Conservation (phyloP, 37 sponge, comb jelly and placozoan species). For the Hexactinellida sp. region DNA sequence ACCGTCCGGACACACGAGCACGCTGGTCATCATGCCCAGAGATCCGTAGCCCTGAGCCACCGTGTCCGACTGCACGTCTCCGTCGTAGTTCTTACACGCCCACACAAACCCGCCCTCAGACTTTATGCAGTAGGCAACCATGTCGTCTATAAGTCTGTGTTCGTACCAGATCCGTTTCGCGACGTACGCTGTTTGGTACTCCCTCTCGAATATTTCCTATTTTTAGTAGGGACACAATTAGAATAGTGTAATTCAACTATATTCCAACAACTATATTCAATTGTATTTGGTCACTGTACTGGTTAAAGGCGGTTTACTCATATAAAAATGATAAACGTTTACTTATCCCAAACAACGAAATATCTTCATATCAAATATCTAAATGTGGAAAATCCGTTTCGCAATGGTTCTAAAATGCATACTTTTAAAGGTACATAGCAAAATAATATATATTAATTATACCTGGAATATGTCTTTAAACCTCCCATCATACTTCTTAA, state of each 20-base stretch:
- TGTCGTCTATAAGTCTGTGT: constrained; percentile 90
- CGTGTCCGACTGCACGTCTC: constrained; percentile 86
- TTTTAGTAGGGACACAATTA: no score
- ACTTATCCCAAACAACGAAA: no score
- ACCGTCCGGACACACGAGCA: constrained; percentile 84
- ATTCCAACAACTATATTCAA: no score
- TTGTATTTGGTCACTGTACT: no score
- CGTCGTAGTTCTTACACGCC: constrained; percentile 98
- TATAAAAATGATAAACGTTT: no score
- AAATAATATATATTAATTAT: no score
- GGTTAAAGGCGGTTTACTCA: no score
- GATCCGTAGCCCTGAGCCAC: constrained; percentile 91
- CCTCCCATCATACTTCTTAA: constrained; percentile 88
- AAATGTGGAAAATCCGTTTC: no score
- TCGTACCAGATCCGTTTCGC: constrained; percentile 84
- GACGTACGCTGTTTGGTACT: constrained; percentile 71
- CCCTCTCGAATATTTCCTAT: constrained; percentile 23
- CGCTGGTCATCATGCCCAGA: constrained; percentile 96
- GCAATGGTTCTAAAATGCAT: no score
- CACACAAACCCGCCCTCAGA: constrained; percentile 90
- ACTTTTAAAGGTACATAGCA: no score
- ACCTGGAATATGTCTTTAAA: constrained; percentile 87
- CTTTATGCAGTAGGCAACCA: constrained; percentile 90
- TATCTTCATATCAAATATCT: no score
- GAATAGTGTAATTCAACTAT: no score